Conservation (phyloP, 2,113 vertebrate species). For the Oryzias curvinotus region DNA sequence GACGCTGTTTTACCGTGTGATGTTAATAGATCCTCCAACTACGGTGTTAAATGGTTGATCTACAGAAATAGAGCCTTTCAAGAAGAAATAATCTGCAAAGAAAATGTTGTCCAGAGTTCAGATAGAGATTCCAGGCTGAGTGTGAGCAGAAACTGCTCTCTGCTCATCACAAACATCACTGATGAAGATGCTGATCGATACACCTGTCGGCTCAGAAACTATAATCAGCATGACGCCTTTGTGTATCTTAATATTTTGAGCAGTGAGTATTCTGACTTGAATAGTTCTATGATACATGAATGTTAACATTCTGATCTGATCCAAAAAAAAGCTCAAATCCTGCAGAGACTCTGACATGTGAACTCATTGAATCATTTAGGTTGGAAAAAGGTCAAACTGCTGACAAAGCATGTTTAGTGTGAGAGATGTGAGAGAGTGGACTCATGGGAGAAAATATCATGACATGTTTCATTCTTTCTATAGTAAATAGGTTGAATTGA, state of each 20-base stretch:
- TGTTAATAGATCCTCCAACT: neutral
- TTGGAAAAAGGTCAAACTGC: no score
- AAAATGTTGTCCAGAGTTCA: rapidly evolving
- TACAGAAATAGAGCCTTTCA: rapidly evolving
- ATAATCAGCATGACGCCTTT: rapidly evolving
- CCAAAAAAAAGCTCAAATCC: no score
- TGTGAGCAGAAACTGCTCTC: constrained; percentile 9
- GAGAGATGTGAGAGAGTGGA: no score
- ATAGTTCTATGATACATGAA: neutral
- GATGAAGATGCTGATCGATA: neutral
- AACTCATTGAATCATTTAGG: no score
- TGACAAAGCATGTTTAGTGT: no score
- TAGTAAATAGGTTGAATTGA: no score
- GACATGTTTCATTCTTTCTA: no score
- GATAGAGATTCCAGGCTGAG: neutral
- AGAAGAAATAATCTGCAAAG: rapidly evolving
- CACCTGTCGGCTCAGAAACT: rapidly evolving
- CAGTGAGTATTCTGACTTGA: constrained; percentile 17
- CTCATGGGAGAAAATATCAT: no score
- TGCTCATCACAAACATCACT: constrained; percentile 16
- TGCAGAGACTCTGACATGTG: no score
- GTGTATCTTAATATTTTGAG: constrained; percentile 7
- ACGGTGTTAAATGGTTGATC: rapidly evolving
- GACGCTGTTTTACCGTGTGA: neutral
- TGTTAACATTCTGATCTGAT: neutral